Base-by-base conservation (phyloP, 2,888 invertebrate species). In the Anticlea derivata region DNA sequence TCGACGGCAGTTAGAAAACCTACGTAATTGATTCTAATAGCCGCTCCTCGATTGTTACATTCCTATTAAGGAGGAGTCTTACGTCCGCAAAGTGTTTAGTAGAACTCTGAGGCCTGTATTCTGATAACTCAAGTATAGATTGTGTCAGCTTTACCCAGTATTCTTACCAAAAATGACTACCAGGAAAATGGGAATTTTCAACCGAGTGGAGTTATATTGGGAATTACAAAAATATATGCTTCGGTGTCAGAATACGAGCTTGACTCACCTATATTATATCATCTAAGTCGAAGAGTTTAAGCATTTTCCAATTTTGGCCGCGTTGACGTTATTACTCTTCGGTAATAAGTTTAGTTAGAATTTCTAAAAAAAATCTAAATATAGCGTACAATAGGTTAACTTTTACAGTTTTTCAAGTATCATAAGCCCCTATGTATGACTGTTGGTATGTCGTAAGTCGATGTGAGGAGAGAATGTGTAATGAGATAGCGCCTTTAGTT, bases 371-470 rank as follows among this genome's bases (percentile, higher is more conserved):
- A 81, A 80, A 69, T 72, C 77, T 78, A 75, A 78, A 78, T 75
- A 64, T 83, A 83, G 80, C 72, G 63, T 75, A 79, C 76, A 74
- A 75, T 82, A 86, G 80, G 78, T 80, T 84, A 81, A 81, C 73
- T 63, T 68, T 72, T 73, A 75, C 75, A 75, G 64, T 78, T 77
- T 73, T 69, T 64, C 66, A 48, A 71, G 63, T 76, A 68, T 72
- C 69, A 61, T 75, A 72, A 74, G 74, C 73, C 73, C 75, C 65
- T 66, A 58, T 70, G 66, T 64, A 65, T 67, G 67, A 69, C 62
- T 55, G 65, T 65, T 66, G 55, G 61, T 66, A 53, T 63, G 61
- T 64, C 51, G 54, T 60, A 64, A 62, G 55, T 58, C 57, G 55
- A 54, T 65, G 55, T 65, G 55, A 63, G 53, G 52, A 63, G 51